Evolutionary conservation across 2,113 vertebrate genomes (phyloP), one percentile per base, ranked within the genome.

Genomic region (Emydura subglobosa): DNA sequence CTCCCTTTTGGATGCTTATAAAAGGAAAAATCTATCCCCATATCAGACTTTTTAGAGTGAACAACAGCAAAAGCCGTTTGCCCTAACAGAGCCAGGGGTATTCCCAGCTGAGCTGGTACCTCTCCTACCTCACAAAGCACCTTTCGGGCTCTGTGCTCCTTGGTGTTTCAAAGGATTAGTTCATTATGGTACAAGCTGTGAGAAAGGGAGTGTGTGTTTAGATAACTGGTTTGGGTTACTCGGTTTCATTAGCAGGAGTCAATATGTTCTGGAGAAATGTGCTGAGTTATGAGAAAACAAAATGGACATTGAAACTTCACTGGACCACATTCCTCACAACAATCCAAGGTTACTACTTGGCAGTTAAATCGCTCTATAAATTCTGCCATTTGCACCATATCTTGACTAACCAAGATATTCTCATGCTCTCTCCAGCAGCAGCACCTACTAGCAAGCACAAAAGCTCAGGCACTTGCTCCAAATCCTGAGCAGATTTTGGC

Each of bases 401-500:
- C 34, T 51, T n/a, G 47, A 51, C 31, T 68, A 27, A n/a, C 44
- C 17, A 0, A 11, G 68, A 53, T 8, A 88, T 29, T 0, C 89
- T 92, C 85, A 47, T 78, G 42, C 25, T 95, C 92, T 94, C n/a
- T 24, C 55, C 94, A 88, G 91, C 87, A 95, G 96, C 97, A 88
- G 94, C 96, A 97, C 72, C 96, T 96, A 84, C 92, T 1, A 95
- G 96, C 90, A 31, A n/a, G 65, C 25, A 47, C 65, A 80, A 5
- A 22, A 54, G 14, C 8, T 0, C 31, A 88, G 2, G 34, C 0
- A 5, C 53, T 82, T 27, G 1, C 7, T 39, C 44, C 54, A 11
- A 14, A 86, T 5, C 21, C 47, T 16, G 0, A 44, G n/a, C 29
- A 21, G 68, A 42, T 4, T 13, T 10, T 0, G 55, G 55, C 31